Percentiles rank a stretch among this genome's conserved stretches.
Conservation (phyloP, 2,797 vertebrate genomes). For the Salarias fasciatus region DNA sequence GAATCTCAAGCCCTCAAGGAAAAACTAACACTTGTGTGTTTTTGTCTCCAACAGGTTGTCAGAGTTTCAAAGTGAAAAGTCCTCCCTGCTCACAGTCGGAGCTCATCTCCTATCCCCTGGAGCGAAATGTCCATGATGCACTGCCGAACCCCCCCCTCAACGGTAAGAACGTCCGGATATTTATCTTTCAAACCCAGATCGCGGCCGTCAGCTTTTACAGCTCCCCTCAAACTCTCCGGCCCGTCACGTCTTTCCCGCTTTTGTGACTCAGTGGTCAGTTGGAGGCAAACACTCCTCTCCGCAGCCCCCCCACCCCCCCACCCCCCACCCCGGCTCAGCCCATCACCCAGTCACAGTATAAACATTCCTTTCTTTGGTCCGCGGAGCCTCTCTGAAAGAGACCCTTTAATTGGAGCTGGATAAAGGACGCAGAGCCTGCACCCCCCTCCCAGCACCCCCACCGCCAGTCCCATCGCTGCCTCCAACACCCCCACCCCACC, state of each 20-base stretch:
- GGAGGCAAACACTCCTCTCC: slow-evolving; percentile 69
- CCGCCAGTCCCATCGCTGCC: slow-evolving; percentile 42
- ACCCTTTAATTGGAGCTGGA: slow-evolving; percentile 82
- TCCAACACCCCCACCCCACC: slow-evolving; percentile 7
- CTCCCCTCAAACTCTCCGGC: slow-evolving; percentile 6
- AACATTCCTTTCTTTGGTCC: slow-evolving; percentile 83
- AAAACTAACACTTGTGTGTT: slow-evolving; percentile 16
- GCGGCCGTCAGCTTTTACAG: slow-evolving; percentile 1
- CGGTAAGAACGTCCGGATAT: slow-evolving; percentile 71
- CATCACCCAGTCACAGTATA: slow-evolving; percentile 78
- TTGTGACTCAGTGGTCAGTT: slow-evolving; percentile 55
- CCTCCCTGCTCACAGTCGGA: slow-evolving; percentile 67
- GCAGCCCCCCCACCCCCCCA: slow-evolving; percentile 69
- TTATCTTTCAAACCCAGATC: neutral
- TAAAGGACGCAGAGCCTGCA: slow-evolving; percentile 66
- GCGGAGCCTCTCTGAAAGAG: slow-evolving; percentile 79
- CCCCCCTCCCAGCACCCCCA: slow-evolving; percentile 4
- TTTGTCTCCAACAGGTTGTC: slow-evolving; percentile 60
- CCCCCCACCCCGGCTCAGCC: slow-evolving; percentile 67
- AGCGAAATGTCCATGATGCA: slow-evolving; percentile 69
- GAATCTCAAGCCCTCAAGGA: neutral
- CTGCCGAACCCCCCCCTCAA: slow-evolving; percentile 79
- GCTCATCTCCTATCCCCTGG: slow-evolving; percentile 80
- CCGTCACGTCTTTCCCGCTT: slow-evolving; percentile 16
- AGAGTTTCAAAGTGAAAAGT: slow-evolving; percentile 76